Evolutionary conservation across 2,113 vertebrate genomes (phyloP), one percentile per base, ranked within the genome.

Genomic region (Oncorhynchus keta): DNA sequence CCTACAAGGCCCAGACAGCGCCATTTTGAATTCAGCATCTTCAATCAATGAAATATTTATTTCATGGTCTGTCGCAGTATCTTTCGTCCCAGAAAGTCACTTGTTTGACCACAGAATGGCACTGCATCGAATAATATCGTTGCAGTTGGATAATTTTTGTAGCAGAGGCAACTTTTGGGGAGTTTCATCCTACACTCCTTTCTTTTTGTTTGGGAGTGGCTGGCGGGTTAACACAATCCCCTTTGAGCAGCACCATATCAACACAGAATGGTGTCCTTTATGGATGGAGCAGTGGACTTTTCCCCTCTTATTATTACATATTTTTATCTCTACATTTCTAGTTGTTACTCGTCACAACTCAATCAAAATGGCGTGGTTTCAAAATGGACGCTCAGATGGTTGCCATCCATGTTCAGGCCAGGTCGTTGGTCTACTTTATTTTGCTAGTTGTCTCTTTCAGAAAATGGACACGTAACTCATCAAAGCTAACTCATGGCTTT

Each of bases 371-470:
- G 92, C 91, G 92, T 89, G 88, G 75, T 86, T 77, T 92, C 92
- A 94, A 94, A 94, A 94, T 94, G 94, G 94, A 94, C 93, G 94
- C 87, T 90, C 71, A 76, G 73, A 73, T 83, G 9, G 39, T 81
- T 80, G 80, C 77, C 51, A 59, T 88, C 86, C 79, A 74, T 64
- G 4, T 24, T 35, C 74, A 85, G 61, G 66, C 20, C 61, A 68
- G 75, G 26, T 83, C 76, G 73, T 68, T 55, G 83, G 39, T 66
- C 79, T 64, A 62, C 76, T 65, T 75, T 3, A 62, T 78, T 65
- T 75, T 3, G 30, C 16, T 32, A 68, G 6, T 8, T n/a, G 18
- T 22, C 64, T 35, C 65, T 75, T 35, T 55, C 69, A 51, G 39
- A 45, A 45, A 55, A 85, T 79, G 90, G 91, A 91, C 91, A 81